Conservation (phyloP, 2,888 invertebrate genomes). For the Epistrophella euchroma region DNA sequence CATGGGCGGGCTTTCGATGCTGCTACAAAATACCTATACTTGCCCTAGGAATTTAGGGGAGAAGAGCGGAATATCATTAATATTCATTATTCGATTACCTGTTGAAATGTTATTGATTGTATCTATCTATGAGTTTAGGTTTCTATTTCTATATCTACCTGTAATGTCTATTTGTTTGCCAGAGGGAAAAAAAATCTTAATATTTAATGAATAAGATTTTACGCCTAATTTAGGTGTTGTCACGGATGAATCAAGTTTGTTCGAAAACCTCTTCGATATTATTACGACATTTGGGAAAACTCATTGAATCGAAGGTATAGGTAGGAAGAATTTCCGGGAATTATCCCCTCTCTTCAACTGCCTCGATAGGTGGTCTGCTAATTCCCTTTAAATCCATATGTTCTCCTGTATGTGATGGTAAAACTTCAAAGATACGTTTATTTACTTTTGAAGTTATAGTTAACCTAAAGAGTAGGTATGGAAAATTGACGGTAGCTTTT, state of each 20-base stretch:
- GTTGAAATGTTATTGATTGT: slow-evolving; percentile 50
- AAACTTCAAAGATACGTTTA: slow-evolving; percentile 11
- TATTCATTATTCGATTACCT: slow-evolving; percentile 73
- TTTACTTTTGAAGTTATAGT: slow-evolving; percentile 17
- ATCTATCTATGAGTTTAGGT: neutral
- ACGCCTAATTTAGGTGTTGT: slow-evolving; percentile 70
- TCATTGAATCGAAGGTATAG: neutral
- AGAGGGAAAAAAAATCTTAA: slow-evolving; percentile 50
- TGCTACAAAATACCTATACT: neutral
- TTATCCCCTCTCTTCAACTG: neutral
- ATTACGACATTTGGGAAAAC: slow-evolving; percentile 10
- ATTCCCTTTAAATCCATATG: neutral
- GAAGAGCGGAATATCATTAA: slow-evolving; percentile 49
- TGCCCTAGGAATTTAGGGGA: neutral
- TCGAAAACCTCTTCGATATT: slow-evolving; percentile 1
- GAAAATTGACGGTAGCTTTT: slow-evolving; percentile 41
- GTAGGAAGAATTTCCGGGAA: neutral
- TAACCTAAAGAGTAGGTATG: slow-evolving; percentile 32
- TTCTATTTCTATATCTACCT: neutral
- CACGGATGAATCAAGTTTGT: slow-evolving; percentile 62
- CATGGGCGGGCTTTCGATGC: neutral
- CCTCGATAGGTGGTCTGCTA: slow-evolving; percentile 34
- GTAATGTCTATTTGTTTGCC: neutral
- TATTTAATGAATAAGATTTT: slow-evolving; percentile 69
- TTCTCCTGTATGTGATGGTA: neutral